A percentile compares a stretch with the other conserved stretches of the same genome.
Conservation (phyloP, 2,797 vertebrate genomes). For the Pseudotriccus pelzelni region DNA sequence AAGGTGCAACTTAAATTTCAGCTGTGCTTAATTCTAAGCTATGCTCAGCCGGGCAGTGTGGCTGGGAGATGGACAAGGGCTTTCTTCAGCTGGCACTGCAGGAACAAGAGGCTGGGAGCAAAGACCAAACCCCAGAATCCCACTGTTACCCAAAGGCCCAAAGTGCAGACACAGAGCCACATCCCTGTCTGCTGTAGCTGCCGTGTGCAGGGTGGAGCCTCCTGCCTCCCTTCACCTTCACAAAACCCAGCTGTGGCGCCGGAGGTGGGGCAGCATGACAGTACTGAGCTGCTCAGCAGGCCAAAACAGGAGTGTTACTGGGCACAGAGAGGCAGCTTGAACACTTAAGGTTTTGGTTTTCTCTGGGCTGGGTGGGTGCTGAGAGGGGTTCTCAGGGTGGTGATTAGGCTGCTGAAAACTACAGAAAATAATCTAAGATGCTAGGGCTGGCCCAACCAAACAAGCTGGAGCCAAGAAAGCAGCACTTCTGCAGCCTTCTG, state of each 20-base stretch:
- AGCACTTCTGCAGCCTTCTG: neutral
- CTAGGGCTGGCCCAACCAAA: neutral
- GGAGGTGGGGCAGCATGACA: neutral
- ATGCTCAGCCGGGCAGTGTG: accelerated
- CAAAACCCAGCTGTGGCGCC: neutral
- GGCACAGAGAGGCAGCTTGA: neutral
- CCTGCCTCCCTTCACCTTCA: neutral
- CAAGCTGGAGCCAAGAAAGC: neutral
- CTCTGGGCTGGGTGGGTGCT: accelerated
- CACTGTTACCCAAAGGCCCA: neutral
- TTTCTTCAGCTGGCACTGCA: neutral
- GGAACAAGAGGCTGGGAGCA: neutral
- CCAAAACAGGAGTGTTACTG: accelerated
- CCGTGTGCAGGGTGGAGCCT: accelerated
- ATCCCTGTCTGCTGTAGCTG: accelerated
- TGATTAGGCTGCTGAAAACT: neutral
- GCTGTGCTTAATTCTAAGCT: neutral
- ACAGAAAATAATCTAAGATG: neutral
- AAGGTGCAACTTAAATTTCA: neutral
- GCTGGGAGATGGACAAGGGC: neutral
- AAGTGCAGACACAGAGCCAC: accelerated
- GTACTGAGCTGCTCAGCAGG: neutral
- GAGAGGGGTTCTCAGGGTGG: neutral
- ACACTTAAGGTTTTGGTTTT: neutral
- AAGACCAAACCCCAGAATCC: neutral